Percentiles rank a stretch among this genome's conserved stretches.
phyloP scores from a whole-genome alignment of 23 tunicate species.

The Halocynthia roretzi region DNA sequence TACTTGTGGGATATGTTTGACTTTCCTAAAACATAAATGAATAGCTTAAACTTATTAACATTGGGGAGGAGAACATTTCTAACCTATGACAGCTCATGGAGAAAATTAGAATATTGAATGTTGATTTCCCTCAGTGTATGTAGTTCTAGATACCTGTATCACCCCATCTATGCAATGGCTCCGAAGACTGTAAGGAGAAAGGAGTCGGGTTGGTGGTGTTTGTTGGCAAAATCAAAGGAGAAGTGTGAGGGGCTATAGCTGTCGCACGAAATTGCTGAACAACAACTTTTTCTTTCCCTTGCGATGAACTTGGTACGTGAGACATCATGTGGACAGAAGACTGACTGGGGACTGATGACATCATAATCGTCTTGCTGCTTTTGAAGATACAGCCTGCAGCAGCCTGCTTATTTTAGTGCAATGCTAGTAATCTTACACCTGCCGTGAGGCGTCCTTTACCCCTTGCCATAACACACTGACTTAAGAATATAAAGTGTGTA shows the following conservation, averaged over 20 bases:
- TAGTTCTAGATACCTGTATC: no score
- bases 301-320: conserved; percentile 6
- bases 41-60: no score
- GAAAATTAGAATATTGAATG: no score
- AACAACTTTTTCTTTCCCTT: no score
- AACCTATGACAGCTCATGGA: no score
- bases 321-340: conserved; percentile 32
- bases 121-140: no score
- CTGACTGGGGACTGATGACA: conserved; percentile 25
- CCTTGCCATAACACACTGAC: conserved; percentile 27
- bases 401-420: conserved; percentile 3
- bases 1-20: neutral
- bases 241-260: conserved; percentile 4
- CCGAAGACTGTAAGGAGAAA: neutral
- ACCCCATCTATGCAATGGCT: neutral
- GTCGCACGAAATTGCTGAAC: neutral
- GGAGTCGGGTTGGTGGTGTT: conserved; percentile 10
- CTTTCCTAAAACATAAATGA: no score
- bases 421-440: neutral
- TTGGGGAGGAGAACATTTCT: no score
- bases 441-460: neutral
- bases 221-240: neutral
- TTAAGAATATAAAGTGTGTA: neutral
- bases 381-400: conserved; percentile 6
- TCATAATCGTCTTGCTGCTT: conserved; percentile 10